A percentile compares a stretch with the other conserved stretches of the same genome.
phyloP scores from a whole-genome alignment of 2,888 invertebrate genomes.

The Meta bourneti region DNA sequence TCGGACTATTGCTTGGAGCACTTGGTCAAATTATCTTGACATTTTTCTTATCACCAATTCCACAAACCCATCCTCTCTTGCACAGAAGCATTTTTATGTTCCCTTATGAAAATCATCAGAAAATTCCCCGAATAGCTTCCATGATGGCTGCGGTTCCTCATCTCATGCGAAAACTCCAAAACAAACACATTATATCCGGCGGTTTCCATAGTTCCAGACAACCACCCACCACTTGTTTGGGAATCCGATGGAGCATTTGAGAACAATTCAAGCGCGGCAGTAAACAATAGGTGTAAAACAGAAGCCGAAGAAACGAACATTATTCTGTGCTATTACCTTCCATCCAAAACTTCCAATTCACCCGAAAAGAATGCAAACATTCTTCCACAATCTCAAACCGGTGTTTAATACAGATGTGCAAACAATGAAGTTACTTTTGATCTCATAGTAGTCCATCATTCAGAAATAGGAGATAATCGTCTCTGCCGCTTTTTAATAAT shows the following conservation, averaged over 20 bases:
- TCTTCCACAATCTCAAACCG: neutral
- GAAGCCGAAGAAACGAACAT: neutral
- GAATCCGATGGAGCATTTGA: neutral
- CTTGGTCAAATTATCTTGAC: too few species aligned
- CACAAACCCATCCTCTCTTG: too few species aligned
- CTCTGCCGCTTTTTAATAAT: neutral
- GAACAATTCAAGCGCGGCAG: neutral
- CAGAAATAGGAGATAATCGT: slow-evolving; percentile 6
- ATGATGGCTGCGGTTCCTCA: too few species aligned
- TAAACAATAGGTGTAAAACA: neutral
- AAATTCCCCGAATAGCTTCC: too few species aligned
- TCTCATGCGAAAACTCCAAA: too few species aligned
- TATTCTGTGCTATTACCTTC: neutral
- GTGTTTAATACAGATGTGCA: neutral
- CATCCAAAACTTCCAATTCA: neutral
- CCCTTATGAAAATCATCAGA: too few species aligned
- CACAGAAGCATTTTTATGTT: too few species aligned
- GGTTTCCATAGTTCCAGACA: too few species aligned
- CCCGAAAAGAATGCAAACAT: neutral
- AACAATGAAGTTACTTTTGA: neutral
- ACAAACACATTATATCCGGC: too few species aligned
- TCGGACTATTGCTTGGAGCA: too few species aligned
- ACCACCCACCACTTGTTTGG: neutral
- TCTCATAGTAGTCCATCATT: neutral
- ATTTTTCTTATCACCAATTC: too few species aligned